Base-by-base conservation (phyloP, 2,113 vertebrate genomes). In the Nannospalax galili region DNA sequence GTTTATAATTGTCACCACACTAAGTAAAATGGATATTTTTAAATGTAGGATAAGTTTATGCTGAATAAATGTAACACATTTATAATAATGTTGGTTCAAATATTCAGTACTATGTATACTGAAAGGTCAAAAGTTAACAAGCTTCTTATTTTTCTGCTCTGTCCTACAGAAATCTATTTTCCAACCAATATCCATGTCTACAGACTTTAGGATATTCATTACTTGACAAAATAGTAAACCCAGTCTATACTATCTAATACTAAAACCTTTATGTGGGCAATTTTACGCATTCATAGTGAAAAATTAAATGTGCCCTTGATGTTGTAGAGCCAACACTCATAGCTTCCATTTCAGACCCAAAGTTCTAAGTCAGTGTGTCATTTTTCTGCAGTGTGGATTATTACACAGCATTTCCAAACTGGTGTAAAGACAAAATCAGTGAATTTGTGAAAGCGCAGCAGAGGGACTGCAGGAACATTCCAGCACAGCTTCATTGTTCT, bases 21-120 rank as follows among this genome's bases (percentile, higher is more conserved):
- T 17, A 17, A 35, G 5, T 7, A 37, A 67, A 35, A 84, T 14
- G 17, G 35, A 67, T 37, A 5, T 45, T 72, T 81, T 12, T 79
- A 35, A 40, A 16, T 77, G 42, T 15, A 1, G 37, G 4, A 77
- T 69, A 80, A 52, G 1, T 62, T 74, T 91, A 74, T 30, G 75
- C 26, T 69, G 58, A 10, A 84, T 69, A 10, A 48, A 86, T 88
- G 77, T 72, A 81, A 74, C 86, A 0, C 14, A 75, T 79, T 96
- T 90, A 90, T 48, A 78, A 92, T 85, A 88, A 77, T 24, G 20
- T 60, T 65, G n/a, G 84, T 32, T 45, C 73, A 73, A 90, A 56
- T 90, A 94, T 58, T 74, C 56, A 90, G 3, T 42, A 28, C n/a
- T 67, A 28, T 19, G 65, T 37, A 69, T 75, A 75, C 64, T 74